Conservation (phyloP, 37 sponge, comb jelly and placozoan genomes). For the Geodia barretti region DNA sequence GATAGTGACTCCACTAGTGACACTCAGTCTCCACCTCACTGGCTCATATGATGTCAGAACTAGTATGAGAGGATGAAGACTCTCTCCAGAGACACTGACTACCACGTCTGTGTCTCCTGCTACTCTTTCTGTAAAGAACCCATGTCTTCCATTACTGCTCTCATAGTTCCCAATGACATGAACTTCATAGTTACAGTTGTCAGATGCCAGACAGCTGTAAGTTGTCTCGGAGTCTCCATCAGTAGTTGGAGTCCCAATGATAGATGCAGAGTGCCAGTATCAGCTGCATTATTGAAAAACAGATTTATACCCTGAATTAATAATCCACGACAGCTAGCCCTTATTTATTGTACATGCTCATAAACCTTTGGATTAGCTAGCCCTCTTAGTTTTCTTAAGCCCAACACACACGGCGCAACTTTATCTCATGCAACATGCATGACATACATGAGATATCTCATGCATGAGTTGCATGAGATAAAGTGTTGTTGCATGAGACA, state of each 20-base stretch:
- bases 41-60: conserved; percentile 18
- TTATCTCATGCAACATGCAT: too few species aligned
- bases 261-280: too few species aligned
- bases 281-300: too few species aligned
- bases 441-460: too few species aligned
- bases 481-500: too few species aligned
- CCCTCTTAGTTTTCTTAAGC: too few species aligned
- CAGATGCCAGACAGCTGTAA: conserved; percentile 20
- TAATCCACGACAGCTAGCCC: too few species aligned
- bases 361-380: too few species aligned
- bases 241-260: background rate
- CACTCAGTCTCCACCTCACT: conserved; percentile 2
- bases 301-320: too few species aligned
- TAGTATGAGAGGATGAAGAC: background rate
- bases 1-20: conserved; percentile 6
- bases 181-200: conserved; percentile 24
- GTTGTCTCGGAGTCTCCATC: background rate
- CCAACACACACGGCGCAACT: too few species aligned
- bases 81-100: background rate
- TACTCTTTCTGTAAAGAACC: background rate
- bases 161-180: conserved; percentile 14
- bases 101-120: conserved; percentile 3
- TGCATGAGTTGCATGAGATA: too few species aligned
- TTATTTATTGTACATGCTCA: too few species aligned
- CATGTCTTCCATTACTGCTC: background rate